These are phyloP conservation scores for Gonocerus acuteangulatus DNA, from an alignment of 2,888 invertebrate genomes.

Conservation along the genomic window DNA sequence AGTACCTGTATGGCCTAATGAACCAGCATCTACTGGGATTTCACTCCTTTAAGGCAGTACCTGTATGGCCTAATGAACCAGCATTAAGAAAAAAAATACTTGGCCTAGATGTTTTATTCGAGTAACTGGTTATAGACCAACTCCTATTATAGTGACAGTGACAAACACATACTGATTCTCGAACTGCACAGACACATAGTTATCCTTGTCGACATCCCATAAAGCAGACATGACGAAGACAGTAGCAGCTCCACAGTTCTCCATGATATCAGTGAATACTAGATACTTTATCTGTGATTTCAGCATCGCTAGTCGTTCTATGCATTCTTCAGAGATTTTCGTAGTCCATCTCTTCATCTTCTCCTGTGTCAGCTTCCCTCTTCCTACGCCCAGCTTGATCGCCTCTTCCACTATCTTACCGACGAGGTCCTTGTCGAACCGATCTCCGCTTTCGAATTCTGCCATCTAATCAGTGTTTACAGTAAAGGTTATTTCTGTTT, in stretches of 20 bases:
- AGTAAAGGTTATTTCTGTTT: too few relatives aligned
- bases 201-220: background rate
- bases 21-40: too few relatives aligned
- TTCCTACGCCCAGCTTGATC: background rate
- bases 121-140: too few relatives aligned
- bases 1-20: too few relatives aligned
- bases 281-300: background rate
- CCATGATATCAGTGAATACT: background rate
- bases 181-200: background rate
- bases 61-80: too few relatives aligned
- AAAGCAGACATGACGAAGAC: background rate
- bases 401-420: background rate
- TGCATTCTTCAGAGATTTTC: background rate
- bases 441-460: background rate
- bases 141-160: background rate
- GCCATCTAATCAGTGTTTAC: too few relatives aligned
- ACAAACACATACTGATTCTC: background rate
- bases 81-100: too few relatives aligned
- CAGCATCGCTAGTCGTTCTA: background rate
- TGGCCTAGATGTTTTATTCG: too few relatives aligned
- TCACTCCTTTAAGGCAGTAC: too few relatives aligned
- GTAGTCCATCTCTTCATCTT: background rate
- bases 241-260: background rate
- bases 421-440: background rate
- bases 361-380: background rate